phyloP scores from a whole-genome alignment of 2,113 vertebrate genomes.

The Lichenostomus cassidix region DNA sequence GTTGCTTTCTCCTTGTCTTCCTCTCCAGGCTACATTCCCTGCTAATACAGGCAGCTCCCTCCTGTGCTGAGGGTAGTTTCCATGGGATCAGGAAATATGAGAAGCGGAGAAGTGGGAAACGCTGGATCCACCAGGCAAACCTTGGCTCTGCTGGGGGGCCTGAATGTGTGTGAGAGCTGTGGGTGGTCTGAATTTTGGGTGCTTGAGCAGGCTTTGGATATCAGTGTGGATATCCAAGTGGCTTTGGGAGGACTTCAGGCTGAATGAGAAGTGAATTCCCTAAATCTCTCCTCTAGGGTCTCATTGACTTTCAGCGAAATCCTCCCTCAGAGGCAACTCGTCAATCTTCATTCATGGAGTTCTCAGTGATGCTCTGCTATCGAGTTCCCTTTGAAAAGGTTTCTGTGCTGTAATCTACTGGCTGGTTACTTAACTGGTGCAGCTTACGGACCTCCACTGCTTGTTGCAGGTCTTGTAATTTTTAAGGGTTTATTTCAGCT shows the following conservation, averaged over 20 bases:
- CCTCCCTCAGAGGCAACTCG: background rate
- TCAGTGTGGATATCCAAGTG: background rate
- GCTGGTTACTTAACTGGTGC: background rate
- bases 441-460: background rate
- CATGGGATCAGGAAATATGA: background rate
- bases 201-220: background rate
- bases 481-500: conserved; percentile 15
- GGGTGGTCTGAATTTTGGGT: conserved; percentile 27
- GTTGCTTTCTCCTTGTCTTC: background rate
- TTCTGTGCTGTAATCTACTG: background rate
- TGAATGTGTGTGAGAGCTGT: background rate
- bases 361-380: background rate
- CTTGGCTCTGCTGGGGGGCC: background rate
- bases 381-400: background rate
- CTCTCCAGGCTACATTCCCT: background rate
- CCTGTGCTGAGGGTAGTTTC: background rate
- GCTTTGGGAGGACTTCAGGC: background rate
- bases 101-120: background rate
- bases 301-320: background rate
- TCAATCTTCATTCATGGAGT: background rate
- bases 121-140: background rate
- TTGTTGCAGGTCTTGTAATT: background rate
- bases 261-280: conserved; percentile 20
- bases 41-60: background rate
- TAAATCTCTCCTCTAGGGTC: background rate